Conservation (phyloP, 2,113 vertebrate genomes). For the Gallinago undulata region DNA sequence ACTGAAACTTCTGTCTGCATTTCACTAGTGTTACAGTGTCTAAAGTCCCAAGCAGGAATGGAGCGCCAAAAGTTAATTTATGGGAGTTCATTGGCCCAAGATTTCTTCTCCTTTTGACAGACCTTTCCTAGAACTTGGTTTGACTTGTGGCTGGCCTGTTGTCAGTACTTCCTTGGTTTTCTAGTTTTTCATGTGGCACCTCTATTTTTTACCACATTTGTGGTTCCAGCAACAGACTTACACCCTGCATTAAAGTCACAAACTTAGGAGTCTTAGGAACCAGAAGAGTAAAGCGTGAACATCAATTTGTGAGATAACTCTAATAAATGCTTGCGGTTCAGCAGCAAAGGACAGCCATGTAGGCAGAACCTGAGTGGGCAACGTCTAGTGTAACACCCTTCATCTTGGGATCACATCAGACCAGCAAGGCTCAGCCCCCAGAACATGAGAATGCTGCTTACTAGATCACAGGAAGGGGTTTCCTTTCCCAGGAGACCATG, state of each 20-base stretch:
- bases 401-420: not conserved
- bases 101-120: not conserved
- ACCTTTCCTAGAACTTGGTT: not conserved
- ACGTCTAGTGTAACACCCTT: not conserved
- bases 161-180: not conserved
- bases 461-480: not conserved
- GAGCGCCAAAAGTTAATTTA: slow-evolving; percentile 7
- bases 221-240: not conserved
- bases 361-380: not conserved
- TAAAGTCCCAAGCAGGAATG: not conserved
- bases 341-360: not conserved
- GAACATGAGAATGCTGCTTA: not conserved
- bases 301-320: not conserved
- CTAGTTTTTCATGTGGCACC: not conserved
- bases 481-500: not conserved
- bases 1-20: not conserved
- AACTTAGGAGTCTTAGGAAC: not conserved
- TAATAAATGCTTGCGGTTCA: slow-evolving; percentile 28
- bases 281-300: not conserved
- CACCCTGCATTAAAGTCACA: not conserved
- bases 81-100: not conserved
- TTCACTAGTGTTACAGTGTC: not conserved
- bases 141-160: not conserved
- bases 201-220: not conserved
- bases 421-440: not conserved